Percentiles rank a stretch among this genome's conserved stretches.
phyloP scores from a whole-genome alignment of 2,888 invertebrate species.

The Ormia ochracea region DNA sequence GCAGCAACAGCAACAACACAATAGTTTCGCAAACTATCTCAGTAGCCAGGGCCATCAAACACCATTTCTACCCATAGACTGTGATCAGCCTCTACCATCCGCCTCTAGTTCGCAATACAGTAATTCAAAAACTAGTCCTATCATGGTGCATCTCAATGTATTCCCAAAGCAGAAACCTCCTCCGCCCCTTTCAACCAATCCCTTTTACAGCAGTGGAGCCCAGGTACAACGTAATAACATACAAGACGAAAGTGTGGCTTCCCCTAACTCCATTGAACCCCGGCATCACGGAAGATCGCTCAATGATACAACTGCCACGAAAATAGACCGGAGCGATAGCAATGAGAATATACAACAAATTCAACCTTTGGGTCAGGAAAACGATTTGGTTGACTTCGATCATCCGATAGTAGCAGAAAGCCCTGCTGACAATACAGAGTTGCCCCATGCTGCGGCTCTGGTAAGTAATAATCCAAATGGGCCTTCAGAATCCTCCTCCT shows the following conservation, averaged over 20 bases:
- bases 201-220: conserved; percentile 67
- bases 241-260: conserved; percentile 61
- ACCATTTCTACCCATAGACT: conserved; percentile 64
- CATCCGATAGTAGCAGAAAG: conserved; percentile 71
- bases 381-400: conserved; percentile 71
- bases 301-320: conserved; percentile 37
- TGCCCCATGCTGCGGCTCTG: conserved; percentile 67
- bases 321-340: conserved; percentile 70
- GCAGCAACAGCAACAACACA: conserved; percentile 54
- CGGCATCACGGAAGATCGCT: conserved; percentile 53
- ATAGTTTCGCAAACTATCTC: conserved; percentile 61
- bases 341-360: conserved; percentile 36
- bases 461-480: conserved; percentile 56
- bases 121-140: conserved; percentile 76
- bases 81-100: conserved; percentile 46
- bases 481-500: conserved; percentile 47
- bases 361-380: conserved; percentile 1
- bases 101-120: conserved; percentile 3
- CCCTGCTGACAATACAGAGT: conserved; percentile 49
- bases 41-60: conserved; percentile 62
- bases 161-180: conserved; percentile 78
- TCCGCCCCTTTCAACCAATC: conserved; percentile 69
- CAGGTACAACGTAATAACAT: conserved; percentile 68
- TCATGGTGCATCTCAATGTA: conserved; percentile 82
- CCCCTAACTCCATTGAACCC: conserved; percentile 48